Evolutionary conservation across 2,113 vertebrate genomes (phyloP), one percentile per base, ranked within the genome.

Genomic region (Turnix velox): DNA sequence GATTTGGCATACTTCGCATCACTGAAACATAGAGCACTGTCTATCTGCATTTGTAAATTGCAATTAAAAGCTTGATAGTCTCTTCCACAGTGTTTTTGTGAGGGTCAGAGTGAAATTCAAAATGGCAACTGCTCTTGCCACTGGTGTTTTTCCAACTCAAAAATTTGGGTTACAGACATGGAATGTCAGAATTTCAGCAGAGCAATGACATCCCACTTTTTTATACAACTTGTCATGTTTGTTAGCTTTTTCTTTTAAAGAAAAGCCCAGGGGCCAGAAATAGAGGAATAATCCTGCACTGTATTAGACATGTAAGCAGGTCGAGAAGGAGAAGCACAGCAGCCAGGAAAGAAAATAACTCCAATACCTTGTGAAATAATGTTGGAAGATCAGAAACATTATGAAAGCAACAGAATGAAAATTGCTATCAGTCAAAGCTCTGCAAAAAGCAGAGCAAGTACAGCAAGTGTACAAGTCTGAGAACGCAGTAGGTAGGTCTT

Each of bases 71-170:
- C 95, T 73, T 84, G 88, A 90, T 91, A 45, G 61, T 73, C 51
- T 95, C 49, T 96, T 82, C 91, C 43, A 66, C 40, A 42, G 18
- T 5, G 24, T 54, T 66, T 30, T 31, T 46, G 31, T 63, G 42
- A 85, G 81, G 83, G 28, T 31, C 68, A 92, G 78, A 94, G 78
- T 18, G 30, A 95, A 96, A 98, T 97, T 96, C 92, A 90, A 90
- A 85, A 93, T 96, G 97, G 97, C 97, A 98, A 94, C 95, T 97
- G 97, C 39, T 98, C 97, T 98, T 98, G 98, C 97, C 98, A 96
- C 93, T 49, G 97, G 98, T 97, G 97, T 71, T 97, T 97, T 97
- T 96, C 83, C 93, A 95, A 58, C 74, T 97, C 89, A 95, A 83
- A 93, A 93, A 92, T 67, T 83, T 49, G 30, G 52, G 72, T 63